These are phyloP conservation scores for Lepidotrigona ventralis DNA, from an alignment of 1,140 invertebrate genomes.

Conservation along the genomic window DNA sequence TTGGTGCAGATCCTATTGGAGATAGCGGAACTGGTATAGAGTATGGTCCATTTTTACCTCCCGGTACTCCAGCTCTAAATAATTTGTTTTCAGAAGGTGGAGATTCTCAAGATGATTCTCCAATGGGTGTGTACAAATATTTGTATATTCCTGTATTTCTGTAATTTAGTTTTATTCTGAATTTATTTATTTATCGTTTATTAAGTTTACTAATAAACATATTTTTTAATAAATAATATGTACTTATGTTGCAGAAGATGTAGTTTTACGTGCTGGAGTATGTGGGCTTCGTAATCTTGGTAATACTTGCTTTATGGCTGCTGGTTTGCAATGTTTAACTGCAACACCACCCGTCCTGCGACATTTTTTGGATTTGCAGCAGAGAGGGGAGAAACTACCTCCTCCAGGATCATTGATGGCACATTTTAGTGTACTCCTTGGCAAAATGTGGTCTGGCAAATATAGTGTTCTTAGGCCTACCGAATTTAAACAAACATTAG, in stretches of 20 bases:
- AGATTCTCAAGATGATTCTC: constrained; percentile 74
- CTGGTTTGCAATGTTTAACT: constrained; percentile 84
- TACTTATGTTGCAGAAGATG: constrained; percentile 33
- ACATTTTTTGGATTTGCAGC: constrained; percentile 80
- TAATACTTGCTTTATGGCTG: constrained; percentile 88
- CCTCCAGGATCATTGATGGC: constrained; percentile 77
- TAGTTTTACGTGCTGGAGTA: constrained; percentile 79
- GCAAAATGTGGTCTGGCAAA: constrained; percentile 84
- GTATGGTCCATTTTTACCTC: constrained; percentile 75
- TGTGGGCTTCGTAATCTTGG: constrained; percentile 86
- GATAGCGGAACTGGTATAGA: constrained; percentile 69
- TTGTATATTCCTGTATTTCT: not conserved
- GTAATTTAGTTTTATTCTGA: not conserved
- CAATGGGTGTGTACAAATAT: constrained; percentile 68
- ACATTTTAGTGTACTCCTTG: constrained; percentile 82
- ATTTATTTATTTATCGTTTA: not conserved
- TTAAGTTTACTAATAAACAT: not conserved
- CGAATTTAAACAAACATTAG: constrained; percentile 84
- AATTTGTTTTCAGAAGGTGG: constrained; percentile 76
- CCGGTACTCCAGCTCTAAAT: constrained; percentile 69
- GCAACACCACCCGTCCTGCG: constrained; percentile 81
- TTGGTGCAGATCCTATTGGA: constrained; percentile 68
- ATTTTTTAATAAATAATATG: not conserved
- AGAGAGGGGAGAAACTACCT: constrained; percentile 75
- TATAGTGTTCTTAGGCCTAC: constrained; percentile 82